Conservation (phyloP, 2,888 invertebrate genomes). For the Pollenia amentaria region DNA sequence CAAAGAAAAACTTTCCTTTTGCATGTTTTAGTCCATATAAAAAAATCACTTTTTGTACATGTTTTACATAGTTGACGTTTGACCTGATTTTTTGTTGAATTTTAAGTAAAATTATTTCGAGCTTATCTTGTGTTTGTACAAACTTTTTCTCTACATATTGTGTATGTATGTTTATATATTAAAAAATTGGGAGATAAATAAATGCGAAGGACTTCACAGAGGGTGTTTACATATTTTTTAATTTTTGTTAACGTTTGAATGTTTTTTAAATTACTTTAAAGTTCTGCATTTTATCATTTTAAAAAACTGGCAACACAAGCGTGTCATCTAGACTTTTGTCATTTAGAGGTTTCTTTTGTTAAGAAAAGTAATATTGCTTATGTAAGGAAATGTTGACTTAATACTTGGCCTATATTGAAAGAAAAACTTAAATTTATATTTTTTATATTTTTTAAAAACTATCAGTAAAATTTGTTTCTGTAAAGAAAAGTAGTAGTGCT, state of each 20-base stretch:
- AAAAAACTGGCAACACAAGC: constrained; percentile 18
- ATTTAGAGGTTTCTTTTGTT: constrained; percentile 2
- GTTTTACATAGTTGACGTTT: constrained; percentile 68
- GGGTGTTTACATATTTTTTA: constrained; percentile 38
- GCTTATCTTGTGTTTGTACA: constrained; percentile 64
- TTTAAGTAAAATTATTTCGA: constrained; percentile 69
- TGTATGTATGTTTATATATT: not conserved
- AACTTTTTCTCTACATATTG: constrained; percentile 21
- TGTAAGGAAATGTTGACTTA: not conserved
- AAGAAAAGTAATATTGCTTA: constrained; percentile 1
- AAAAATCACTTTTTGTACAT: constrained; percentile 24
- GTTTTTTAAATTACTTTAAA: constrained; percentile 39
- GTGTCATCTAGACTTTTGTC: constrained; percentile 9
- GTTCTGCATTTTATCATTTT: constrained; percentile 45
- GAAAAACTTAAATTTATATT: too few species aligned
- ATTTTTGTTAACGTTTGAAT: constrained; percentile 3
- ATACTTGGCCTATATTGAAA: not conserved
- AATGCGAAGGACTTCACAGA: constrained; percentile 49
- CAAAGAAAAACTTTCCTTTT: constrained; percentile 58
- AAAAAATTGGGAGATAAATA: not conserved
- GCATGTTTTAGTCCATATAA: constrained; percentile 56
- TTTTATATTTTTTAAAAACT: too few species aligned
- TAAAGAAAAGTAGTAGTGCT: too few species aligned
- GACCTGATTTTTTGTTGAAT: constrained; percentile 62
- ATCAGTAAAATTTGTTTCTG: too few species aligned